Percentiles rank a stretch among this genome's conserved stretches.
These are phyloP conservation scores for Atrichornis clamosus DNA, from an alignment of 2,113 vertebrate species.

Conservation along the genomic window DNA sequence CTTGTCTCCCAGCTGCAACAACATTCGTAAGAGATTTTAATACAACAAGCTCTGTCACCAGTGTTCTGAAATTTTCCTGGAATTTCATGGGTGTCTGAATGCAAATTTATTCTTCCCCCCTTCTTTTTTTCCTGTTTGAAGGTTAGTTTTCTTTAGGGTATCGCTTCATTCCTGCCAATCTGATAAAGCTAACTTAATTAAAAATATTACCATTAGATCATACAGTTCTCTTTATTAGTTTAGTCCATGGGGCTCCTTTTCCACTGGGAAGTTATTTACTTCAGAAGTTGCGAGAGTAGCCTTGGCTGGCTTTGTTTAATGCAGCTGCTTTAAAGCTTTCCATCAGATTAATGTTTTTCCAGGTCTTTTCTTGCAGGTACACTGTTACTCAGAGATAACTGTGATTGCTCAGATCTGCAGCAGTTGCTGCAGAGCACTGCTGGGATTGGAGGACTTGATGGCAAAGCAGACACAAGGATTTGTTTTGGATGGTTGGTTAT, in stretches of 20 bases:
- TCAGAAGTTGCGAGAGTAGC: conserved; percentile 38
- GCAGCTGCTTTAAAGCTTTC: conserved; percentile 50
- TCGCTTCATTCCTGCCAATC: conserved; percentile 43
- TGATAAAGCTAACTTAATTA: conserved; percentile 67
- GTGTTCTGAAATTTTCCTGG: conserved; percentile 6
- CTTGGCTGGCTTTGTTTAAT: conserved; percentile 53
- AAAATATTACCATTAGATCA: conserved; percentile 67
- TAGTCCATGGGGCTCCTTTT: conserved; percentile 43
- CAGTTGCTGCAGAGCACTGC: not conserved
- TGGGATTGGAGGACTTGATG: not conserved
- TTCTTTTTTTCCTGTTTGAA: not conserved
- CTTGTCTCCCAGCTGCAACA: not conserved
- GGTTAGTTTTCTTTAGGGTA: conserved; percentile 63
- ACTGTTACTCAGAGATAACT: conserved; percentile 33
- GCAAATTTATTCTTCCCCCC: not conserved
- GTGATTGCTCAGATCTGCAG: not conserved
- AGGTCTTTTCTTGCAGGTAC: conserved; percentile 54
- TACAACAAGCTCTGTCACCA: not conserved
- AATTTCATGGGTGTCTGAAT: conserved; percentile 27
- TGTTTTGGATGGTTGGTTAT: not conserved
- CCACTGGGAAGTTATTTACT: conserved; percentile 64
- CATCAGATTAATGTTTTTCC: conserved; percentile 50
- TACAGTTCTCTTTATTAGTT: conserved; percentile 61
- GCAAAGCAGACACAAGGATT: not conserved
- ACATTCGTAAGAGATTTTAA: not conserved